Base-by-base conservation (phyloP, 53 echinoderm and acorn worm genomes). In the Hippasteria phrygiana region DNA sequence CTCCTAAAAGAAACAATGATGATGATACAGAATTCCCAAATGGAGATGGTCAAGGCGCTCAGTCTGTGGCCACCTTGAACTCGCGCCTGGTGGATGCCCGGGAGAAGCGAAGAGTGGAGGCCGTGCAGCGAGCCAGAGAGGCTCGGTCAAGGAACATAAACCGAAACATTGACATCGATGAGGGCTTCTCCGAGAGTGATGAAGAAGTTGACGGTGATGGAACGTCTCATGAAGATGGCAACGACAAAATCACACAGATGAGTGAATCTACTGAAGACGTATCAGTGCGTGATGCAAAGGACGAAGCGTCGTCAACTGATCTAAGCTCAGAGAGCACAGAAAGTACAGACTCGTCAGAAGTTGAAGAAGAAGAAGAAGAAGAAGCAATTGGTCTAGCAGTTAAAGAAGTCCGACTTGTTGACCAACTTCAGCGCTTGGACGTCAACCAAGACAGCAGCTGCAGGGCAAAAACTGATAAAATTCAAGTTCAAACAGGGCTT, bases 101-200 rank as follows among this genome's bases (percentile, higher is more conserved):
- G 37, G 78, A 55, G 26, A n/a, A 32, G 41, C 20, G 56, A 10
- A 78, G 76, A 76, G 48, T 48, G 17, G 13, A 76, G 48, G 50
- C 53, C 5, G n/a, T 31, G 29, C 50, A 76, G 20, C 76, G 54
- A 76, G 76, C 76, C 42, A 76, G 48, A 50, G 31, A 1, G 22
- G 53, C 76, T 51, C 48, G 50, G 50, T 76, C 33, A 18, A 32
- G 16, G 33, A 53, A 28, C 29, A 39, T 43, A 24, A 50, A 75
- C 51, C 47, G 47, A 17, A 31, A 76, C 47, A 46, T 76, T 76
- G 36, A 51, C 59, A 59, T 24, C 20, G 59, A 8, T 4, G 46
- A 45, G n/a, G n/a, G n/a, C 46, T 7, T 11, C 11, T 59, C 59
- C n/a, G 28, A 59, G 32, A 35, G 35, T 20, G 53, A 51, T 31